Evolutionary conservation across 2,797 vertebrate genomes (phyloP), one percentile per base, ranked within the genome.

Genomic region (Leptoclinus maculatus): DNA sequence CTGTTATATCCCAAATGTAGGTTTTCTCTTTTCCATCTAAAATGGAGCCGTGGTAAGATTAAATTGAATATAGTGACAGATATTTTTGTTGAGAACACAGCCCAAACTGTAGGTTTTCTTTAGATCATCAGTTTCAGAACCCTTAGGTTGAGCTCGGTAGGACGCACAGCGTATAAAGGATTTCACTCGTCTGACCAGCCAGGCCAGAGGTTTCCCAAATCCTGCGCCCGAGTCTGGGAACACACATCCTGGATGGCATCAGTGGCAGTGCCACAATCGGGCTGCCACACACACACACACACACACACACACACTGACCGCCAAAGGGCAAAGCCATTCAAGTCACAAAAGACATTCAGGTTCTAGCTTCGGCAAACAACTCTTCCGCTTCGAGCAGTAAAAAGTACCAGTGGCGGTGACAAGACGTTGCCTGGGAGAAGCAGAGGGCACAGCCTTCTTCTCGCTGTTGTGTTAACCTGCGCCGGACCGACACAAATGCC

Each of bases 241-340:
- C 78, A 88, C 78, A 84, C 71, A 83, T 75, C 77, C 36, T 56
- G 72, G 65, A 74, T 80, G 75, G 53, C 66, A 82, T 64, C 74
- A 66, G 67, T 78, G 73, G 47, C 67, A 64, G 17, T 38, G 57
- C 57, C 71, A 77, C 88, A 84, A 82, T 79, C 76, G 74, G 73
- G n/a, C 85, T 84, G 81, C 87, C 74, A 64, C 83, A 72, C 86
- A 81, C 56, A 41, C 25, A 3, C 25, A 16, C 53, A 16, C 25
- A 27, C 53, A 49, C 45, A 49, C 45, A n/a, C 47, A 41, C 39
- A 41, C 39, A 41, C 39, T 2, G 11, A 41, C 39, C 23, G 87
- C 87, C 87, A 91, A 90, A 88, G 85, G 91, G 79, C 88, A 89
- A 89, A 90, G 64, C 77, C 80, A 87, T 89, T 89, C 84, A 84